A percentile compares a stretch with the other conserved stretches of the same genome.
Evolutionary conservation across 2,113 vertebrate species (phyloP).

Genomic region (Protobothrops mucrosquamatus): DNA sequence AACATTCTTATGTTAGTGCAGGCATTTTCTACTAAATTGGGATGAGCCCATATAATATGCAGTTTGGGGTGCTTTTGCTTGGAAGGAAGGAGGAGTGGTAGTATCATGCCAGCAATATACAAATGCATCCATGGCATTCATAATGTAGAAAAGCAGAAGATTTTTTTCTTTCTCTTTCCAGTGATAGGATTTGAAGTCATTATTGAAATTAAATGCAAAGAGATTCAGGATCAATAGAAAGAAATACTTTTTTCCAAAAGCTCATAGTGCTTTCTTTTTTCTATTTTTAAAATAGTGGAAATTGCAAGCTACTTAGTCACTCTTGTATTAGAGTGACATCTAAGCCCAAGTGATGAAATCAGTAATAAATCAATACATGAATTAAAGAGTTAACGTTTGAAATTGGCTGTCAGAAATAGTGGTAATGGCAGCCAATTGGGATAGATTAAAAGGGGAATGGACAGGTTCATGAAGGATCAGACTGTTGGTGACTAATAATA

Average conservation of each 20-base stretch:
- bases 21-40: not conserved
- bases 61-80: not conserved
- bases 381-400: not conserved
- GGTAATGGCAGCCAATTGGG: not conserved
- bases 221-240: not conserved
- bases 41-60: not conserved
- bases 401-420: not conserved
- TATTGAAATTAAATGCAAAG: not conserved
- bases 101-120: not conserved
- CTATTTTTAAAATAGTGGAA: not conserved
- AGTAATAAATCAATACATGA: not conserved
- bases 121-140: not conserved
- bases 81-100: not conserved
- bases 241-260: not conserved
- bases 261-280: not conserved
- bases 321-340: not conserved
- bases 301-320: not conserved
- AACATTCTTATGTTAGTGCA: not conserved
- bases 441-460: not conserved
- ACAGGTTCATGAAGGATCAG: not conserved
- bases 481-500: not conserved
- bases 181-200: not conserved
- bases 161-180: not conserved
- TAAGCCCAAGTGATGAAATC: not conserved
- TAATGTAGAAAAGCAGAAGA: not conserved